These are phyloP conservation scores for Chrysochloris asiatica DNA, from an alignment of 2,113 vertebrate species.

Conservation along the genomic window DNA sequence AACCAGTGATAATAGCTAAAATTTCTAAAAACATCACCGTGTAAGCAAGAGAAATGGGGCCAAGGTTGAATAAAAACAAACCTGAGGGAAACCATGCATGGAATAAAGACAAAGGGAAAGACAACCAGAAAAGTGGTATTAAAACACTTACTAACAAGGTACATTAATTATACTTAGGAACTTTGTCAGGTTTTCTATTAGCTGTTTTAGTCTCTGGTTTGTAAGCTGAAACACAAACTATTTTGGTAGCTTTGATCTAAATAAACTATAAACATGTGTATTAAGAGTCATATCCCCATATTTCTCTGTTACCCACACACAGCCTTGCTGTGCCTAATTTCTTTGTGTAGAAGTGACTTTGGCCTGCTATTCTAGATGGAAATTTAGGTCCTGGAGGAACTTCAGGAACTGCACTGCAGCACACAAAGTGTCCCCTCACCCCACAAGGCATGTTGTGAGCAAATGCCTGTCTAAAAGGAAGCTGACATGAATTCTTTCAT, in stretches of 20 bases:
- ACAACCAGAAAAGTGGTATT: neutral
- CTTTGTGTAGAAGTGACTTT: neutral
- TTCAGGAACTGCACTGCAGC: neutral
- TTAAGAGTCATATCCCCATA: neutral
- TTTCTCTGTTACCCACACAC: neutral
- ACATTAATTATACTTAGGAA: neutral
- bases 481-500: neutral
- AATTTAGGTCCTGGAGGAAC: neutral
- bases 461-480: neutral
- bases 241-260: conserved; percentile 26
- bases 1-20: conserved; percentile 35
- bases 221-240: conserved; percentile 36
- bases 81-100: neutral
- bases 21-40: neutral
- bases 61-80: conserved; percentile 3
- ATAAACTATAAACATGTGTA: neutral
- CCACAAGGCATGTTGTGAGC: neutral
- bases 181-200: conserved; percentile 14
- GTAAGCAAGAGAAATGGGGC: neutral
- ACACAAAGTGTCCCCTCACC: neutral
- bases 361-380: neutral
- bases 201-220: neutral
- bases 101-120: neutral
- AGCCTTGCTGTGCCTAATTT: conserved; percentile 1
- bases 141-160: conserved; percentile 13